phyloP scores from a whole-genome alignment of 2,113 vertebrate species.

The Scomber scombrus region DNA sequence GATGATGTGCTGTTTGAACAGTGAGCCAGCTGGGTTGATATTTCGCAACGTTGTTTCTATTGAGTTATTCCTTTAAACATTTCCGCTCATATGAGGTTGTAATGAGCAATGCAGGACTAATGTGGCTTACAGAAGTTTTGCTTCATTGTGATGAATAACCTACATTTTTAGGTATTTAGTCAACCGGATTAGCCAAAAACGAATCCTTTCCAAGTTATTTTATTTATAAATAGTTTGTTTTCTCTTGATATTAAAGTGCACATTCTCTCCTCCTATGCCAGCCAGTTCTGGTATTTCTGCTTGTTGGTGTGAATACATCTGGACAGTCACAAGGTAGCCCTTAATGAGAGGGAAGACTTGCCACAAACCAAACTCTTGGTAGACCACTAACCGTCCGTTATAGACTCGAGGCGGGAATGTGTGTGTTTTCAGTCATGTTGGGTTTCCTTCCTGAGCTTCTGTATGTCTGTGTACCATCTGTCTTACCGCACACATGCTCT shows the following conservation, averaged over 20 bases:
- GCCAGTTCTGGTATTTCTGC: background rate
- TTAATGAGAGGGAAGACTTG: constrained; percentile 40
- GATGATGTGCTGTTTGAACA: background rate
- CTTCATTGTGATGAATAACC: background rate
- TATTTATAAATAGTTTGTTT: background rate
- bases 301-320: constrained; percentile 34
- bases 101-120: background rate
- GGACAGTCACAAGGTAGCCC: constrained; percentile 19
- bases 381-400: constrained; percentile 67
- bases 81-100: background rate
- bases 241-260: background rate
- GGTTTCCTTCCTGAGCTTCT: constrained; percentile 68
- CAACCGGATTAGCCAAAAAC: too few relatives aligned
- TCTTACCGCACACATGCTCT: constrained; percentile 55
- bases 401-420: constrained; percentile 24
- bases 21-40: too few relatives aligned
- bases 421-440: constrained; percentile 69
- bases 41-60: background rate
- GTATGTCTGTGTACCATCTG: constrained; percentile 67
- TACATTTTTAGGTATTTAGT: background rate
- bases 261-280: background rate
- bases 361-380: constrained; percentile 73
- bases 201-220: too few relatives aligned
- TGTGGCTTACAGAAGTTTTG: background rate
- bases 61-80: background rate